A percentile compares a stretch with the other conserved stretches of the same genome.
These are phyloP conservation scores for Diarsia mendica DNA, from an alignment of 2,888 invertebrate species.

Conservation along the genomic window DNA sequence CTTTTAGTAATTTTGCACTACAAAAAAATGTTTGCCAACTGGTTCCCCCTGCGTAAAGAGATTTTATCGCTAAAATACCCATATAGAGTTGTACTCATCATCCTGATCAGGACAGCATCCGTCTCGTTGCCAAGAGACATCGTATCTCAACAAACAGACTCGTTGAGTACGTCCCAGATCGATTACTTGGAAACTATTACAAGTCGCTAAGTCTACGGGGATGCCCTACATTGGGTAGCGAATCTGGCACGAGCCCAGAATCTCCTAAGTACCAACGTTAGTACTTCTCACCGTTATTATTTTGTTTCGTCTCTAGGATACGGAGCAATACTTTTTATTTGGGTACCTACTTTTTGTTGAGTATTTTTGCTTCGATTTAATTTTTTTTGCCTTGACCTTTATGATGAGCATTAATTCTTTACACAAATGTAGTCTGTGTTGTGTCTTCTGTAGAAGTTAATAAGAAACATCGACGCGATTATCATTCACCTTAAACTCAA, in stretches of 20 bases:
- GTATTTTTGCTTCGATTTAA: not conserved
- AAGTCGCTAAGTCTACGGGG: conserved; percentile 49
- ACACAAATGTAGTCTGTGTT: not conserved
- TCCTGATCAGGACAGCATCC: not conserved
- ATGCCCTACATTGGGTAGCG: conserved; percentile 48
- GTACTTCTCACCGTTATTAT: conserved; percentile 45
- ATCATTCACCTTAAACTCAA: not conserved
- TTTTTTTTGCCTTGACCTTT: not conserved
- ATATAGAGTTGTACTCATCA: not conserved
- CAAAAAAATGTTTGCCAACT: not conserved
- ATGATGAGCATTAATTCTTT: not conserved
- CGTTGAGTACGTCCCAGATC: conserved; percentile 39
- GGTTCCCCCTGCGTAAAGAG: too few relatives aligned
- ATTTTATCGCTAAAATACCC: not conserved
- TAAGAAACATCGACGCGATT: not conserved
- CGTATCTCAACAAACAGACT: conserved; percentile 48
- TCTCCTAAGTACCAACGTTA: conserved; percentile 47
- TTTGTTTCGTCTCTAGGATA: conserved; percentile 30
- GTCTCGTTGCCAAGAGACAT: conserved; percentile 28
- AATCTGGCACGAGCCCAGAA: conserved; percentile 51
- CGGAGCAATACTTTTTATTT: conserved; percentile 11
- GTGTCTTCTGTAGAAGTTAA: not conserved
- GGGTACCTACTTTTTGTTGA: not conserved
- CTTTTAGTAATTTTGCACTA: too few relatives aligned
- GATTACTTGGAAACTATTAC: conserved; percentile 59